Evolutionary conservation across 1,140 invertebrate species (phyloP).

Genomic region (Bilobella aurantiaca): DNA sequence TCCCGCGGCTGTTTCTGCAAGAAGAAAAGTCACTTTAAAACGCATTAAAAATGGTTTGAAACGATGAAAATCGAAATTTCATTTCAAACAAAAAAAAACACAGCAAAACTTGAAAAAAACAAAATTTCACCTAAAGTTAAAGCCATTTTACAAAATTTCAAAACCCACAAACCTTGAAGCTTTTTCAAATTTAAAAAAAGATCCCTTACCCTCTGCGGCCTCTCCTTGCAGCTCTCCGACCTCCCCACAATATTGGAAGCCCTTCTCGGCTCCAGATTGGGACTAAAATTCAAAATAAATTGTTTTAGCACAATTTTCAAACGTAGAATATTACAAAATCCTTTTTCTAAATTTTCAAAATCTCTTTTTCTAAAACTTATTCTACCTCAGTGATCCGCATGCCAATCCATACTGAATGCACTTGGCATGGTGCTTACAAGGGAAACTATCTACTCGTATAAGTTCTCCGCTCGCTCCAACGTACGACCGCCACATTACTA

Average conservation of each 20-base stretch:
- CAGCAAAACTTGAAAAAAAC: too few species aligned
- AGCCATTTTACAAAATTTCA: too few species aligned
- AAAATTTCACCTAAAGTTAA: constrained; percentile 12
- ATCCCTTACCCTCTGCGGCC: constrained; percentile 48
- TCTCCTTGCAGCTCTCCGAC: constrained; percentile 53
- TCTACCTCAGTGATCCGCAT: constrained; percentile 19
- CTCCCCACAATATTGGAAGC: constrained; percentile 49
- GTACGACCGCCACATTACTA: constrained; percentile 33
- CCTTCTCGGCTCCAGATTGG: constrained; percentile 38
- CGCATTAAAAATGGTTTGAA: too few species aligned
- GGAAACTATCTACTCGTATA: constrained; percentile 7
- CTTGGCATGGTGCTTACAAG: constrained; percentile 27
- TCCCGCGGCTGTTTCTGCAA: constrained; percentile 55
- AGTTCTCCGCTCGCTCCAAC: constrained; percentile 29
- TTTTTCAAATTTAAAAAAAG: background rate
- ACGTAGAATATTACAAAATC: too few species aligned
- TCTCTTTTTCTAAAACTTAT: background rate
- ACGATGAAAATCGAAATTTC: too few species aligned
- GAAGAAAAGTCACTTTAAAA: too few species aligned
- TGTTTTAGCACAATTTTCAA: background rate
- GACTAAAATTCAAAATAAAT: constrained; percentile 29
- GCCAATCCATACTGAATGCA: constrained; percentile 29
- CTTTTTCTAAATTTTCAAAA: background rate
- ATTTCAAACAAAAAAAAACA: too few species aligned
- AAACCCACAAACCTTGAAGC: background rate